A percentile compares a stretch with the other conserved stretches of the same genome.
Evolutionary conservation across 2,888 invertebrate species (phyloP).

Genomic region (Andrena bicolor): DNA sequence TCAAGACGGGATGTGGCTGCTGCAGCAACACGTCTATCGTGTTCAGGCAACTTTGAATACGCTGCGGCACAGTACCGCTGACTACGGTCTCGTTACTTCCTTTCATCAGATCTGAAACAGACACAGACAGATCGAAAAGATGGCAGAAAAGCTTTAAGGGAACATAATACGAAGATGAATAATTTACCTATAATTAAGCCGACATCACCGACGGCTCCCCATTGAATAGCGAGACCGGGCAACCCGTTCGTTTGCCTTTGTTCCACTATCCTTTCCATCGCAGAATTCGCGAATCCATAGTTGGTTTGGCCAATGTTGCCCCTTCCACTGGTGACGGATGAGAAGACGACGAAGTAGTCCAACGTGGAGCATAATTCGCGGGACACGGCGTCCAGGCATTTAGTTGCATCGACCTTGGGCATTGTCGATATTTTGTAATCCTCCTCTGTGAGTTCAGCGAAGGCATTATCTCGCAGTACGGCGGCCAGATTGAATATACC

Average conservation of each 20-base stretch:
- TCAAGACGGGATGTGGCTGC: constrained; percentile 93
- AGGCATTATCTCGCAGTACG: constrained; percentile 94
- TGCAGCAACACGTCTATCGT: constrained; percentile 96
- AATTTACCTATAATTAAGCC: constrained; percentile 90
- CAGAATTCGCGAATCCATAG: constrained; percentile 98
- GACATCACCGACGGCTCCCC: constrained; percentile 99
- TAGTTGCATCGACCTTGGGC: constrained; percentile 95
- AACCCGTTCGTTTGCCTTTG: constrained; percentile 92
- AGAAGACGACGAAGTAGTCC: constrained; percentile 98
- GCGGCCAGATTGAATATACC: constrained; percentile 98
- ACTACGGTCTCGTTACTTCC: constrained; percentile 95
- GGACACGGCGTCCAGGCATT: constrained; percentile 92
- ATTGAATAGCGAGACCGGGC: constrained; percentile 97
- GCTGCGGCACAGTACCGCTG: constrained; percentile 98
- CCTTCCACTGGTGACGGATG: constrained; percentile 98
- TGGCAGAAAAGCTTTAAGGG: no score
- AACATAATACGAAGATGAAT: not conserved
- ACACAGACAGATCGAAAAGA: no score
- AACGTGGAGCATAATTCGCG: constrained; percentile 92
- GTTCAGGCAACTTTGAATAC: constrained; percentile 96
- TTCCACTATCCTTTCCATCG: constrained; percentile 98
- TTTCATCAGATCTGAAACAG: constrained; percentile 91
- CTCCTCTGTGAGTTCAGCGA: constrained; percentile 93
- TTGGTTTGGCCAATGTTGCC: constrained; percentile 99
- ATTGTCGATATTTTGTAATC: constrained; percentile 93